Evolutionary conservation across 2,797 vertebrate species (phyloP), one percentile per base, ranked within the genome.

Genomic region (Scomberomorus guttatus): DNA sequence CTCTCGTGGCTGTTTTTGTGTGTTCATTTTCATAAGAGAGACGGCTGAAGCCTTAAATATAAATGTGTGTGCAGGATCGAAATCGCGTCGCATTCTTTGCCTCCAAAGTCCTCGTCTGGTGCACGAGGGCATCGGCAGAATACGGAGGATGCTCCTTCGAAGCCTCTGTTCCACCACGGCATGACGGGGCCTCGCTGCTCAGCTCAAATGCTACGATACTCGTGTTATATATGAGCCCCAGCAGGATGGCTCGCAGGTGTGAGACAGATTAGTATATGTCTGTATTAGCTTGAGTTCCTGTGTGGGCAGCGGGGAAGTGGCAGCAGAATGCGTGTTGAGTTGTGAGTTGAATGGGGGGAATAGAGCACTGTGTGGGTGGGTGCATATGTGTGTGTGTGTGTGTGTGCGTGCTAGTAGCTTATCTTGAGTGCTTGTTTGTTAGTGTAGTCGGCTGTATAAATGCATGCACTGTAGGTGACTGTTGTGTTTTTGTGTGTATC

Each of bases 251-350:
- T 79, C 79, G 79, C 86, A 92, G 88, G 87, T 92, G 91, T 85
- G 81, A 85, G 81, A 77, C 73, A 82, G 80, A 86, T 85, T 74
- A 85, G 78, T 84, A n/a, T 54, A 48, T 67, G 87, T 90, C 75
- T 90, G 77, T 75, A 5, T 81, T 58, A 63, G 84, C 72, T 72
- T 51, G 77, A 64, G 71, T 59, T 79, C 48, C 62, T 92, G 91
- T 89, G 87, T 91, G 88, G 87, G 89, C 84, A 85, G 89, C 14
- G 84, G 86, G 80, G 76, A 90, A 86, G 83, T 88, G 87, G 89
- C 80, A 64, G 83, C 57, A 77, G 79, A 76, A 88, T 77, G 81
- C 68, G 84, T 79, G 81, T 62, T 61, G 87, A 74, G 81, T 81
- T 87, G 74, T 58, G 81, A 77, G 82, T 73, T 84, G 80, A 84